Conservation (phyloP, 2,797 vertebrate species). For the Megalops cyprinoides region DNA sequence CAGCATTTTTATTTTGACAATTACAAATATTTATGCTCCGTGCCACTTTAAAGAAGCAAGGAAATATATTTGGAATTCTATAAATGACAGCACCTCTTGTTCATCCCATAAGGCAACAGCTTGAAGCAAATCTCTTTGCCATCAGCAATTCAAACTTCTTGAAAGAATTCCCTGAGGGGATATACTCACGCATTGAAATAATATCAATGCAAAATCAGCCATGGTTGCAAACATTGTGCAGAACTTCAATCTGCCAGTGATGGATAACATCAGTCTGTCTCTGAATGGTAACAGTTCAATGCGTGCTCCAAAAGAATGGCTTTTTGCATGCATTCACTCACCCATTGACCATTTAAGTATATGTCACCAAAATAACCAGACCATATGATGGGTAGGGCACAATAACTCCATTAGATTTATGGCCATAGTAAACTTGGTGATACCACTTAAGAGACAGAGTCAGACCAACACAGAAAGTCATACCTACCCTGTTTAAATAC, state of each 20-base stretch:
- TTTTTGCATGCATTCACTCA: background rate
- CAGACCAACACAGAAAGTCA: background rate
- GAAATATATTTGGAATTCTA: background rate
- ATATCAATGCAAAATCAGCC: background rate
- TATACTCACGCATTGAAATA: background rate
- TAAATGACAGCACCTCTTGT: background rate
- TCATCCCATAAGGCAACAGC: background rate
- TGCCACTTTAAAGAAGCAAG: background rate
- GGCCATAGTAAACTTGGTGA: no score
- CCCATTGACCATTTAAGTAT: background rate
- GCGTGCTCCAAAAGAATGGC: background rate
- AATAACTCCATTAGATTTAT: no score
- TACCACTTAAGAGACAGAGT: background rate
- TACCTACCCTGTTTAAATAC: background rate
- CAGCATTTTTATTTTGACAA: background rate
- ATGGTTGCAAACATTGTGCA: background rate
- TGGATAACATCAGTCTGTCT: background rate
- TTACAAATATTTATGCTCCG: background rate
- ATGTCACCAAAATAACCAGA: background rate
- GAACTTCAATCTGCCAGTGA: background rate
- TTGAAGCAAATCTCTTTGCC: background rate
- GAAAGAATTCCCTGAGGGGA: background rate
- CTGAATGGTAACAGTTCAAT: background rate
- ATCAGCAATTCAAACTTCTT: background rate
- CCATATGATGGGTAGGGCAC: no score